Conservation (phyloP, 2,888 invertebrate species). For the Horisme vitalbata region DNA sequence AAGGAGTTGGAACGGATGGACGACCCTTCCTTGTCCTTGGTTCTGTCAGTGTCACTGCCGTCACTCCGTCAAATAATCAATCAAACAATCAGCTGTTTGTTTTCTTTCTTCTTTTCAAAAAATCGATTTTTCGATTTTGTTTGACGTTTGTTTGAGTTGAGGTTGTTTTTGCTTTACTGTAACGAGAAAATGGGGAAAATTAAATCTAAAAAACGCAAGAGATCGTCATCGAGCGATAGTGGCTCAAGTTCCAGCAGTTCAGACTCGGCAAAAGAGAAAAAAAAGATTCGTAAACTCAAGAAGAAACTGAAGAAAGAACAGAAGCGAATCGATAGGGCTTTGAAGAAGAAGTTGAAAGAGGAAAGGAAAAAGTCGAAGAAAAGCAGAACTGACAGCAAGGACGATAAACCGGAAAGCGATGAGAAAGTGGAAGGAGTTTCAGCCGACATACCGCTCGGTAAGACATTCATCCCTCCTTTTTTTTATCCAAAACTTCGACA, state of each 20-base stretch:
- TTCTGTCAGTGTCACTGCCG: no score
- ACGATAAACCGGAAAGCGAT: constrained; percentile 40
- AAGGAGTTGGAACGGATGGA: no score
- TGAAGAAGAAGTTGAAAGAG: constrained; percentile 79
- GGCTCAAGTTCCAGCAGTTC: constrained; percentile 71
- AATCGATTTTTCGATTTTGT: not conserved
- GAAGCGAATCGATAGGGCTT: constrained; percentile 76
- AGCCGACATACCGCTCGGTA: constrained; percentile 74
- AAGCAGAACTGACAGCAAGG: constrained; percentile 47
- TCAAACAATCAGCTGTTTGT: no score
- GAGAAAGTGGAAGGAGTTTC: constrained; percentile 46
- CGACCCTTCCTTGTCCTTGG: no score
- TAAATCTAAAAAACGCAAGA: constrained; percentile 66
- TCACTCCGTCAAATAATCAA: no score
- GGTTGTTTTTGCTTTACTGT: not conserved
- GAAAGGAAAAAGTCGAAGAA: constrained; percentile 67
- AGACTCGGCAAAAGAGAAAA: constrained; percentile 73
- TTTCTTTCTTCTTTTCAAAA: not conserved
- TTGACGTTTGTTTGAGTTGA: not conserved
- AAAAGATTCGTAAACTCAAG: constrained; percentile 78
- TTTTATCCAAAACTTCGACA: no score
- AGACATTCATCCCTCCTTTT: no score
- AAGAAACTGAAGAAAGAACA: constrained; percentile 81
- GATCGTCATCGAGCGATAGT: constrained; percentile 51
- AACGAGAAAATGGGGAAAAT: constrained; percentile 63